A percentile compares a stretch with the other conserved stretches of the same genome.
Conservation (phyloP, 1,140 invertebrate species). For the Subanguina moxae region DNA sequence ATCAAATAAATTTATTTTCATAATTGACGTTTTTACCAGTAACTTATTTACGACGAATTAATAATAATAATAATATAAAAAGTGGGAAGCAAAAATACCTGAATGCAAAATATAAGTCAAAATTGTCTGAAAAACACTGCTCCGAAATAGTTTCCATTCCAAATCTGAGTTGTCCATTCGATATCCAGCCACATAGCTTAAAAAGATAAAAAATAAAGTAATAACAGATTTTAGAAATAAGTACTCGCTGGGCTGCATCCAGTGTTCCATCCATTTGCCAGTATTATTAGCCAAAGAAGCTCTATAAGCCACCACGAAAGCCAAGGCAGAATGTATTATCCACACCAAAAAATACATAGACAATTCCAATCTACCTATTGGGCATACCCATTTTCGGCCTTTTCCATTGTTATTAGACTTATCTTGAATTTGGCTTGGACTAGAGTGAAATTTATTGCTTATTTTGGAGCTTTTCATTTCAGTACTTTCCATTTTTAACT, state of each 20-base stretch:
- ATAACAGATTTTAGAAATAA: not conserved
- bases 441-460: no score
- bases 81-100: constrained; percentile 32
- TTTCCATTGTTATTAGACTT: no score
- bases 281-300: constrained; percentile 16
- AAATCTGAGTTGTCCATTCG: constrained; percentile 43
- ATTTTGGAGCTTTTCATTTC: no score
- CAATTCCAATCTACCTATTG: constrained; percentile 22
- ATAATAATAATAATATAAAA: no score
- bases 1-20: no score
- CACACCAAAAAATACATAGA: constrained; percentile 35
- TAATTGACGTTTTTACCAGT: no score
- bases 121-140: constrained; percentile 17
- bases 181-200: constrained; percentile 29
- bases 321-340: constrained; percentile 37
- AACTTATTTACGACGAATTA: no score
- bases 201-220: constrained; percentile 19
- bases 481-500: no score
- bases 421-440: no score
- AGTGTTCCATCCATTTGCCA: constrained; percentile 34
- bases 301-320: constrained; percentile 23
- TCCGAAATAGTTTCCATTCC: constrained; percentile 45
- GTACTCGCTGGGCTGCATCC: constrained; percentile 35
- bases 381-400: constrained; percentile 15
- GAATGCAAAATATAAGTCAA: constrained; percentile 24